Base-by-base conservation (phyloP, 1,140 invertebrate genomes). In the Brachionus paranguensis region DNA sequence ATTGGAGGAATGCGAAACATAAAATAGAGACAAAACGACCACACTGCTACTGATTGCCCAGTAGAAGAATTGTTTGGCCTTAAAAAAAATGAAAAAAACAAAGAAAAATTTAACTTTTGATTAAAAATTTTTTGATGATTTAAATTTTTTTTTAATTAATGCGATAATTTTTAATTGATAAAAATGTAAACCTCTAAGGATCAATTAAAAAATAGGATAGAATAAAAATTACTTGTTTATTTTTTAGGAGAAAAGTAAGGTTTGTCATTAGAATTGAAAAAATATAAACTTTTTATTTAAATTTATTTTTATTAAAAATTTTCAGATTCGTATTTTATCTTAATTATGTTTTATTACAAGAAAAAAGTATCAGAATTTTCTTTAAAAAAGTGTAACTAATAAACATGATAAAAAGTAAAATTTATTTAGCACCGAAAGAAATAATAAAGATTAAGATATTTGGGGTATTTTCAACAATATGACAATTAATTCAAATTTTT, bases 61-160 rank as follows among this genome's bases (percentile, higher is more conserved):
- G n/a, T 81, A 68, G 37, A 81, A 81, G 41, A 64, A 43, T 20
- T 45, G 20, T 43, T 60, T 81, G 5, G 78, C 53, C 78, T 81
- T 81, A 8, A 20, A 45, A 17, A 72, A 72, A 72, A 17, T 14
- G 5, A 37, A 33, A 2, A 4, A 33, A 33, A 33, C 3, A 33
- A 5, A 0, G 33, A 37, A 37, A 37, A 37, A 37, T 37, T 37
- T 7, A 6, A 37, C 4, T 0, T 37, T 7, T 7, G 33, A 7
- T 37, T 5, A 37, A 0, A 7, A 37, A 37, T 0, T 37, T 37
- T 64, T 37, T 7, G 33, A 37, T 37, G 33, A 7, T 37, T 0
- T 37, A 0, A 37, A 37, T 37, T 5, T 37, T 37, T 7, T 37
- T 37, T 0, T 5, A 37, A 37, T 37, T 37, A 37, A 6, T 37